Evolutionary conservation across 2,113 vertebrate genomes (phyloP).

Genomic region (Dipodomys ordii): DNA sequence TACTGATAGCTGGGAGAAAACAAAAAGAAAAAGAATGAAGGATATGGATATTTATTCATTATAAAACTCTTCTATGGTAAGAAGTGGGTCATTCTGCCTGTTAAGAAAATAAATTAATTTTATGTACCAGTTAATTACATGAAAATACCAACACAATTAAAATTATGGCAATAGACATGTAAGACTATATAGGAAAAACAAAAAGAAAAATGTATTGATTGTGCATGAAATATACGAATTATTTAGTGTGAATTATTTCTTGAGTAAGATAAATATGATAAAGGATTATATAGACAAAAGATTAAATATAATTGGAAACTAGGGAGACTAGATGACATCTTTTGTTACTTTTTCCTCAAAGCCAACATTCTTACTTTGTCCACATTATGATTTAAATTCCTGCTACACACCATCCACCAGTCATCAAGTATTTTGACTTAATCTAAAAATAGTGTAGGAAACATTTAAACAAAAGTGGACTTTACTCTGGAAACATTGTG

Average conservation of each 20-base stretch:
- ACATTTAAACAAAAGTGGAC: neutral
- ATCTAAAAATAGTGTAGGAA: constrained; percentile 3
- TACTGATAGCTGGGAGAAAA: too few relatives aligned
- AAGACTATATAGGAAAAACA: too few relatives aligned
- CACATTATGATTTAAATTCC: constrained; percentile 54
- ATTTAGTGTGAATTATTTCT: constrained; percentile 37
- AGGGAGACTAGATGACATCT: constrained; percentile 67
- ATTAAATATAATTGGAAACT: constrained; percentile 57
- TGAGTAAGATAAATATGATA: constrained; percentile 53
- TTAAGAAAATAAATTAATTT: too few relatives aligned
- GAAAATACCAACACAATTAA: too few relatives aligned
- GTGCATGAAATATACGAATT: constrained; percentile 49
- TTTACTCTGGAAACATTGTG: neutral
- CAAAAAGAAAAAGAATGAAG: too few relatives aligned
- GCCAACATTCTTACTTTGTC: constrained; percentile 21
- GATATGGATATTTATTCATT: too few relatives aligned
- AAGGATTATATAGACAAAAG: constrained; percentile 63
- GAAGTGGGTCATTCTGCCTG: too few relatives aligned
- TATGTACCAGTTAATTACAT: too few relatives aligned
- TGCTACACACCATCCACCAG: neutral
- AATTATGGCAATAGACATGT: too few relatives aligned
- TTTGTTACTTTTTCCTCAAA: constrained; percentile 56
- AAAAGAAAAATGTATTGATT: constrained; percentile 31
- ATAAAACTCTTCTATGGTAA: too few relatives aligned
- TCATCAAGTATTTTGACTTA: constrained; percentile 50